Evolutionary conservation across 1,140 invertebrate species (phyloP).

Genomic region (Drosophila orosa): DNA sequence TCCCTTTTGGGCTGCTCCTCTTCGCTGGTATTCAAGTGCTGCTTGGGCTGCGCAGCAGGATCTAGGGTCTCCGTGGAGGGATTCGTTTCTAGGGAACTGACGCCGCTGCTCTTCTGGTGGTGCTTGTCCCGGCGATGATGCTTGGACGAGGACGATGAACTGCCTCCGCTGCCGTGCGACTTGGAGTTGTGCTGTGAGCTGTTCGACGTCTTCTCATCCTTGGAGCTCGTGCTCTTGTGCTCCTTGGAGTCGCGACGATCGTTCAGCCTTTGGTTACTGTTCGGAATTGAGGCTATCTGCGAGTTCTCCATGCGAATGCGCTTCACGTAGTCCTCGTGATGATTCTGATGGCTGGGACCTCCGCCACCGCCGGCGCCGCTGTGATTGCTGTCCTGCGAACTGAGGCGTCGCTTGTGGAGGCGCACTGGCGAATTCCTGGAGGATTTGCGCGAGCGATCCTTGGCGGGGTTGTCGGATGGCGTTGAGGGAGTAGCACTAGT

Average conservation of each 20-base stretch:
- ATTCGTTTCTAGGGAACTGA: conserved; percentile 30
- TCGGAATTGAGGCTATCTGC: conserved; percentile 22
- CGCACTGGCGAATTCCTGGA: conserved; percentile 87
- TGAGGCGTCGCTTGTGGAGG: conserved; percentile 89
- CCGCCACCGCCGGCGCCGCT: conserved; percentile 60
- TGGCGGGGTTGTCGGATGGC: conserved; percentile 25
- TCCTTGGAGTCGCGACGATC: conserved; percentile 91
- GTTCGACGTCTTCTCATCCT: conserved; percentile 56
- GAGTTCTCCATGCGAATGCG: conserved; percentile 87
- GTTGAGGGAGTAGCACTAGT: conserved; percentile 4
- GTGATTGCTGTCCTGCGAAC: conserved; percentile 90
- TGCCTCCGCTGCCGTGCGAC: conserved; percentile 41
- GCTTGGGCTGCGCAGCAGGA: conserved; percentile 14
- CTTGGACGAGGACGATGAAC: conserved; percentile 60
- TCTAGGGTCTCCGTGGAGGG: conserved; percentile 24
- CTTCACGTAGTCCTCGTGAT: conserved; percentile 88
- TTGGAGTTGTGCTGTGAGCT: conserved; percentile 44
- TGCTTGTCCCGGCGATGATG: conserved; percentile 66
- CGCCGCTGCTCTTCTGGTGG: conserved; percentile 56
- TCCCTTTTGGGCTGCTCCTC: conserved; percentile 61
- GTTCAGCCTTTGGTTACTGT: conserved; percentile 70
- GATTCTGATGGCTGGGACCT: conserved; percentile 45
- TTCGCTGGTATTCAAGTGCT: conserved; percentile 61
- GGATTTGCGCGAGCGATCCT: conserved; percentile 69
- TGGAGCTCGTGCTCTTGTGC: conserved; percentile 64